phyloP scores from a whole-genome alignment of 1,140 invertebrate species.

The Drosophila oshimai region DNA sequence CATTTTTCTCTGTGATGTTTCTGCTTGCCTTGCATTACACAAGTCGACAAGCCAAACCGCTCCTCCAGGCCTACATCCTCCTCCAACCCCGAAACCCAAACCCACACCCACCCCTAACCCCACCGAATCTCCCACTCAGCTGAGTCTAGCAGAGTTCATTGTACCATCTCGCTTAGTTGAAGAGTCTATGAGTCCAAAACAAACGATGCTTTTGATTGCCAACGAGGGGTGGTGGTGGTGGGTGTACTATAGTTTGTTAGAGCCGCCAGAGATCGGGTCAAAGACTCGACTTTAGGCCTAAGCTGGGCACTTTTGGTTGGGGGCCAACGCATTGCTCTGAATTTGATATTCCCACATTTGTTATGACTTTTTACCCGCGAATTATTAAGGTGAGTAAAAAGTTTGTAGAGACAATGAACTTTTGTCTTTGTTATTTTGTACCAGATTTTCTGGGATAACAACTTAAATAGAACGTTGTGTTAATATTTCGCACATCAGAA shows the following conservation, averaged over 20 bases:
- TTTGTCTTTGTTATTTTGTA: background rate
- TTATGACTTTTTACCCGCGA: background rate
- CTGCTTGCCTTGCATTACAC: slow-evolving; percentile 64
- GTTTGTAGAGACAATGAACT: background rate
- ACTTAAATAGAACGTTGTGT: too few species aligned
- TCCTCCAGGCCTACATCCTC: background rate
- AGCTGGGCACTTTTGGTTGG: background rate
- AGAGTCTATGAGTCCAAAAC: slow-evolving; percentile 71
- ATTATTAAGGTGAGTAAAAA: background rate
- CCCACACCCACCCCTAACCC: too few species aligned
- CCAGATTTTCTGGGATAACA: too few species aligned
- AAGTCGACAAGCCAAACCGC: slow-evolving; percentile 39
- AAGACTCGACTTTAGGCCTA: slow-evolving; percentile 36
- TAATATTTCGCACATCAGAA: too few species aligned
- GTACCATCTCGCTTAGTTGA: slow-evolving; percentile 72
- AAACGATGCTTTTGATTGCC: slow-evolving; percentile 77
- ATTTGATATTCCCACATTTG: slow-evolving; percentile 20
- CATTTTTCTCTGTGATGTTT: slow-evolving; percentile 25
- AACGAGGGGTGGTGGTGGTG: slow-evolving; percentile 31
- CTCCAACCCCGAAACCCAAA: too few species aligned
- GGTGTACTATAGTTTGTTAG: too few species aligned
- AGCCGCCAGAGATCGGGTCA: slow-evolving; percentile 36
- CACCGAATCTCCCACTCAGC: slow-evolving; percentile 5
- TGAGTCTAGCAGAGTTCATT: slow-evolving; percentile 63
- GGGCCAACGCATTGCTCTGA: slow-evolving; percentile 13